A percentile compares a stretch with the other conserved stretches of the same genome.
These are phyloP conservation scores for Otolemur garnettii DNA, from an alignment of 2,113 vertebrate species.

Conservation along the genomic window DNA sequence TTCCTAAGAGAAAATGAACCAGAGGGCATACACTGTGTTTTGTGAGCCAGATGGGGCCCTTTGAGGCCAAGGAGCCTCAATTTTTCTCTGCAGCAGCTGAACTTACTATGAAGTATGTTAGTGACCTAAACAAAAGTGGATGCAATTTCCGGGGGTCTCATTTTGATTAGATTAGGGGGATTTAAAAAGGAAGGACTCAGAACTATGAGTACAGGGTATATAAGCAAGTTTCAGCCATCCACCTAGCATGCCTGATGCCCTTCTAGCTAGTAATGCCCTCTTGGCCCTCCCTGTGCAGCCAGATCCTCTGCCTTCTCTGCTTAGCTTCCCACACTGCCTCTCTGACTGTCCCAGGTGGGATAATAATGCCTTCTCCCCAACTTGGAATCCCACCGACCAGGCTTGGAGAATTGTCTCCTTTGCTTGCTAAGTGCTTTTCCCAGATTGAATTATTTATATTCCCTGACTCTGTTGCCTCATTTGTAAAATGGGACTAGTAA, in stretches of 20 bases:
- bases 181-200: background rate
- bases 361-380: background rate
- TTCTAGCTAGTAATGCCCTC: background rate
- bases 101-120: constrained; percentile 42
- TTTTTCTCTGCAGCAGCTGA: constrained; percentile 37
- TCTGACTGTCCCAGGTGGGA: background rate
- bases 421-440: background rate
- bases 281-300: too few relatives aligned
- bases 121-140: background rate
- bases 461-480: background rate
- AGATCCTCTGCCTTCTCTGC: background rate
- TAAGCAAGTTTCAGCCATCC: background rate
- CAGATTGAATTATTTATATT: background rate
- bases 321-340: background rate
- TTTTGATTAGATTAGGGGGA: background rate
- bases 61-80: constrained; percentile 23
- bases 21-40: constrained; percentile 40
- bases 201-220: background rate
- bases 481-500: constrained; percentile 39
- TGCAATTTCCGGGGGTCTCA: background rate
- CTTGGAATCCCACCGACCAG: background rate
- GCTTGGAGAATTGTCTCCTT: background rate
- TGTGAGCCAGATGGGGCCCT: constrained; percentile 64
- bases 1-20: constrained; percentile 53
- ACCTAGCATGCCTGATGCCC: rapidly evolving